phyloP scores from a whole-genome alignment of 2,797 vertebrate genomes.

The Peromyscus aztecus region DNA sequence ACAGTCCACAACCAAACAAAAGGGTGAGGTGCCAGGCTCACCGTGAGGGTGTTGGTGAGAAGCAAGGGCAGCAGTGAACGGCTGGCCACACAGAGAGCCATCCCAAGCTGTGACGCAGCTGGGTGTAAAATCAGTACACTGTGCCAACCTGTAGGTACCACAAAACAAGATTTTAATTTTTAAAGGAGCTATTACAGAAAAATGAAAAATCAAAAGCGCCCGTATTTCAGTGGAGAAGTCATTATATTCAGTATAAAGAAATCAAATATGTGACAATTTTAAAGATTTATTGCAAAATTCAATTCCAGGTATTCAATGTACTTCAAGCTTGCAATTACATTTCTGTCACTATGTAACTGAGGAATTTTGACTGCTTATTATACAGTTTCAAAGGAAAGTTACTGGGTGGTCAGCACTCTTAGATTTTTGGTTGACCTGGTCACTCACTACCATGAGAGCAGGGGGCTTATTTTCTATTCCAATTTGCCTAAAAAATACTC shows the following conservation, averaged over 20 bases:
- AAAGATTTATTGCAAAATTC: conserved; percentile 17
- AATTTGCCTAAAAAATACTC: conserved; percentile 32
- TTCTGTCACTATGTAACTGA: not conserved
- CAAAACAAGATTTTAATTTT: conserved; percentile 38
- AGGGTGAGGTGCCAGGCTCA: not conserved
- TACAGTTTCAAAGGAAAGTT: not conserved
- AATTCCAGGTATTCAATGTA: not conserved
- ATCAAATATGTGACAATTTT: not conserved
- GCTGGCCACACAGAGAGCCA: not conserved
- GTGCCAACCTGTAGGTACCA: not conserved
- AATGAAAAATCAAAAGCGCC: not conserved
- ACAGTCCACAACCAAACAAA: not conserved
- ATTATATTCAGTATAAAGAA: not conserved
- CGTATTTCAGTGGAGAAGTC: not conserved
- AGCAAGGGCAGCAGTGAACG: not conserved
- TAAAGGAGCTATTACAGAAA: conserved; percentile 1
- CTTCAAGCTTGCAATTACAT: not conserved
- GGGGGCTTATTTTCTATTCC: conserved; percentile 33
- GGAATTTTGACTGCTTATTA: not conserved
- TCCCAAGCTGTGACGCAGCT: no score
- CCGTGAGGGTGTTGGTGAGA: not conserved
- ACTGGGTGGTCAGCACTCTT: not conserved
- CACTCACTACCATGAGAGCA: not conserved
- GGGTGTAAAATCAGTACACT: not conserved
- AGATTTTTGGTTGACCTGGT: not conserved